Percentiles rank a stretch among this genome's conserved stretches.
Evolutionary conservation across 2,113 vertebrate genomes (phyloP).

Genomic region (Grus americana): DNA sequence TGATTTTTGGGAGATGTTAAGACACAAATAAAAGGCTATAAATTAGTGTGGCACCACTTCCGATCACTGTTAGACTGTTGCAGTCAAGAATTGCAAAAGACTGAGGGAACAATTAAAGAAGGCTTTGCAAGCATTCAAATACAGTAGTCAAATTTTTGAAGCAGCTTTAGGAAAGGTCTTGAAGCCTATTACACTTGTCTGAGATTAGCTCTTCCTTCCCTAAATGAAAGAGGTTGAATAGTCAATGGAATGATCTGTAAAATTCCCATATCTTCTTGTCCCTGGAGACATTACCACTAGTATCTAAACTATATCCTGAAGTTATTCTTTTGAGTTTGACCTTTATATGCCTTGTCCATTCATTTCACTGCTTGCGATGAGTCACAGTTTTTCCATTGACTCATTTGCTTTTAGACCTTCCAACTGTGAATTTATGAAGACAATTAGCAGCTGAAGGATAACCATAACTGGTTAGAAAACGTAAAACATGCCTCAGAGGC

Average conservation of each 20-base stretch:
- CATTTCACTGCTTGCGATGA: background rate
- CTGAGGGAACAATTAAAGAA: background rate
- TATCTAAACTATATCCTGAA: background rate
- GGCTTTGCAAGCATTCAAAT: background rate
- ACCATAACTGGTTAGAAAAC: background rate
- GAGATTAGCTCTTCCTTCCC: background rate
- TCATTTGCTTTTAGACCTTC: background rate
- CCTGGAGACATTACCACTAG: background rate
- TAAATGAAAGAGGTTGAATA: background rate
- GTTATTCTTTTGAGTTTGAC: background rate
- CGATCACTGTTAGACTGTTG: background rate
- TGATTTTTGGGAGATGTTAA: background rate
- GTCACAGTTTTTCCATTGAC: background rate
- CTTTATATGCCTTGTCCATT: background rate
- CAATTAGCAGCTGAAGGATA: background rate
- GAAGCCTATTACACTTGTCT: background rate
- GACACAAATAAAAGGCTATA: background rate
- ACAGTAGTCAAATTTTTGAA: background rate
- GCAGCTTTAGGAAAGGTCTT: background rate
- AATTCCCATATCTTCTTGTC: background rate
- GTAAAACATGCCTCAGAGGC: background rate
- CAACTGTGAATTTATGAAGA: background rate
- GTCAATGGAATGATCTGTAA: background rate
- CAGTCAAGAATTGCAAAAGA: background rate
- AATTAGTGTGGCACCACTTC: background rate